Base-by-base conservation (phyloP, 2,113 vertebrate species). In the Heterotis niloticus region DNA sequence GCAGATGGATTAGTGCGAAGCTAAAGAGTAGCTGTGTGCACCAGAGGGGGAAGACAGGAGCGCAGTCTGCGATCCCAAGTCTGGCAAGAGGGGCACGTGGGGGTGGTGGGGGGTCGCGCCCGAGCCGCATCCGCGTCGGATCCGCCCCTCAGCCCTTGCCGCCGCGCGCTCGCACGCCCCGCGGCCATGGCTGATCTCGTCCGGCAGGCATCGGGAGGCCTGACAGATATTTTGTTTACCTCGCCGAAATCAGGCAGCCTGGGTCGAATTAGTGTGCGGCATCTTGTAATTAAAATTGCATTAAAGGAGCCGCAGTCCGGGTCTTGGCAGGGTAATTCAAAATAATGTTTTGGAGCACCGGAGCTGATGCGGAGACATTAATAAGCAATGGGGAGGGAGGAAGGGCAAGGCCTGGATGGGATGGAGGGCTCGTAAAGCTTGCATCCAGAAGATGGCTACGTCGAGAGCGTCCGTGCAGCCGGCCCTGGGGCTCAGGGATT, bases 211-310 rank as follows among this genome's bases (percentile, higher is more conserved):
- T 60, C 57, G 12, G 34, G 67, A 70, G 10, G 73, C 60, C 80
- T 67, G 24, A 82, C 29, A 82, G 86, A 83, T 78, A 85, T 81
- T 84, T 82, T 57, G 54, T 84, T 83, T 84, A 78, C 82, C 87
- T 85, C 69, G 26, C 54, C 81, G 86, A 86, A 89, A 87, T 82
- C 84, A 89, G 88, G 86, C 88, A 81, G 75, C 85, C 86, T 88
- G 85, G 85, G 87, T 87, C 83, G 85, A 89, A 89, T 90, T 88
- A 90, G 83, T 86, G 81, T 79, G 82, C 79, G 81, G 85, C 85
- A 86, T 85, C 76, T 17, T 67, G 81, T 88, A 90, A 91, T 91
- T 90, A 89, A 90, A 90, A 89, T 86, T 84, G 1, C 86, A 89
- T 91, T 90, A 90, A 87, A 87, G 84, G 81, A 86, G 29, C 77